A percentile compares a stretch with the other conserved stretches of the same genome.
Evolutionary conservation across 2,888 invertebrate genomes (phyloP).

Genomic region (Scaptomyza reducta): DNA sequence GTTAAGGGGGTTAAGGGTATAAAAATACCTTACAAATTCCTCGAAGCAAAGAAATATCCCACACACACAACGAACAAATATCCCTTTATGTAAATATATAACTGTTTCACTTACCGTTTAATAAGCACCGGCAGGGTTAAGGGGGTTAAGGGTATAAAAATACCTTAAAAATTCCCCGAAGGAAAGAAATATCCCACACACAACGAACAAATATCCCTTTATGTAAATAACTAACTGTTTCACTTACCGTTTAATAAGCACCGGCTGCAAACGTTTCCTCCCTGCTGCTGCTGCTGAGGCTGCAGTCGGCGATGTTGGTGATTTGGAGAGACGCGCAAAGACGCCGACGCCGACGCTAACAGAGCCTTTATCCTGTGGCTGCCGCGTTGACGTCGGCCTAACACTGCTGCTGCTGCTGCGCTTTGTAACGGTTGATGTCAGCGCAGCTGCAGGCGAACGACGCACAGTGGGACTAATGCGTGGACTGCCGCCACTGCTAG

Average conservation of each 20-base stretch:
- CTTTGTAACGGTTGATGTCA: constrained; percentile 20
- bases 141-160: no score
- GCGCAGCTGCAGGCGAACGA: constrained; percentile 61
- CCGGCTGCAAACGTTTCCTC: constrained; percentile 58
- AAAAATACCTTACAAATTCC: not conserved
- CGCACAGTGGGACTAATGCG: constrained; percentile 61
- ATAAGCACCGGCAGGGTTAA: constrained; percentile 42
- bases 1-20: no score
- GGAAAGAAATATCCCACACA: not conserved
- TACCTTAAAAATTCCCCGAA: not conserved
- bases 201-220: not conserved
- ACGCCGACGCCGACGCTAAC: constrained; percentile 51
- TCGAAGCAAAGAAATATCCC: not conserved
- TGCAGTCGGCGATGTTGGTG: constrained; percentile 56
- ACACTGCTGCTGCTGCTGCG: constrained; percentile 25
- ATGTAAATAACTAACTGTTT: not conserved
- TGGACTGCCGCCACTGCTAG: constrained; percentile 47
- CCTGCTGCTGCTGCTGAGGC: constrained; percentile 60
- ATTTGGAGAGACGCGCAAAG: constrained; percentile 44
- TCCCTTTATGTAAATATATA: not conserved
- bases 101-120: constrained; percentile 79
- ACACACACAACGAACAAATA: not conserved
- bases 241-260: constrained; percentile 79
- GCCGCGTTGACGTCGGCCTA: constrained; percentile 56
- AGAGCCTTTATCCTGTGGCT: constrained; percentile 80